Base-by-base conservation (phyloP, 1,140 invertebrate genomes). In the Charaxes varanes region DNA sequence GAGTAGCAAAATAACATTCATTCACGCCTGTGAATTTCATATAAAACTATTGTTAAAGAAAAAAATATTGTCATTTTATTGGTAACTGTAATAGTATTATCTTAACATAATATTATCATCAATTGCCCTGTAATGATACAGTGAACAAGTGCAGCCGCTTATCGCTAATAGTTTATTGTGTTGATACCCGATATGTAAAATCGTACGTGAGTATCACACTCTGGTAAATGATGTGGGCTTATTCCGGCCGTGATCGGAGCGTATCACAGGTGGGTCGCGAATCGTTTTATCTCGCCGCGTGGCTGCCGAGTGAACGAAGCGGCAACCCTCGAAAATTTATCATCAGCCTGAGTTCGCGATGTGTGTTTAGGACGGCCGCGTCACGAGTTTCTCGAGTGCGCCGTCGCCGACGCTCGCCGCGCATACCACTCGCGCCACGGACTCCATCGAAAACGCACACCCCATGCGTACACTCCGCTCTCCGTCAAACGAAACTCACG, bases 241-340 rank as follows among this genome's bases (percentile, higher is more conserved):
- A 63, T 62, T 55, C 51, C 54, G 62, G 33, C 52, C 64, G 62
- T 74, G 73, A 76, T 78, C 62, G 51, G 22, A 46, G 23, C 46
- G 53, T 37, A 58, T 45, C 53, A 53, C 59, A 52, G 57, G 44
- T 58, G 60, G 35, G 43, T 53, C 53, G 62, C 62, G 62, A 62
- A 67, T 57, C 57, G 44, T 50, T 48, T 69, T 80, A 74, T 77
- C 65, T 37, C 19, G 42, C 58, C 62, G 68, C 68, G 68, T 76
- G 70, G 51, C 61, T 53, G 53, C 44, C 58, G 72, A 64, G 62
- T 77, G 70, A 55, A 62, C 61, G 50, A 37, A 50, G 54, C 65
- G 69, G 62, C 62, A 66, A 69, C 70, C 68, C 66, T 77, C 64
- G 56, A 67, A 68, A 64, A 70, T 71, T 63, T 77, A 71, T 71